phyloP scores from a whole-genome alignment of 2,888 invertebrate species.

The Metopia argyrocephala region DNA sequence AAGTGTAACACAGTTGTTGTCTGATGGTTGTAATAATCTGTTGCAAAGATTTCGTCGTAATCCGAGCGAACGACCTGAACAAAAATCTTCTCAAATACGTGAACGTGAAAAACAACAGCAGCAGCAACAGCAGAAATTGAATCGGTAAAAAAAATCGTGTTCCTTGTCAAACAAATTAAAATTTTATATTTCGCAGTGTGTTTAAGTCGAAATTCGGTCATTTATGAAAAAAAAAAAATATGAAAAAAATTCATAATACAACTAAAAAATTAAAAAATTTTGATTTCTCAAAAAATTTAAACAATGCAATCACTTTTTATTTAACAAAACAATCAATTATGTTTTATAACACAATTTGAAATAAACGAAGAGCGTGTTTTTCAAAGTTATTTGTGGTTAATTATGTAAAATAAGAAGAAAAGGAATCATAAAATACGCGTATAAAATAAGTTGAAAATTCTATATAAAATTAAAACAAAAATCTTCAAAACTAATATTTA shows the following conservation, averaged over 20 bases:
- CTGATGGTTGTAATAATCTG: constrained; percentile 91
- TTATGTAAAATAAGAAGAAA: constrained; percentile 63
- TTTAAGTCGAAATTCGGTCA: constrained; percentile 37
- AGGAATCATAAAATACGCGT: constrained; percentile 7
- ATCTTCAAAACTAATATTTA: too few relatives aligned
- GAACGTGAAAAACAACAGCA: constrained; percentile 56
- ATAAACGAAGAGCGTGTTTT: neutral
- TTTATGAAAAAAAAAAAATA: constrained; percentile 25
- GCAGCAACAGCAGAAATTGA: constrained; percentile 67
- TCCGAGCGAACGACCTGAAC: constrained; percentile 84
- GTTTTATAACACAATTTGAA: too few relatives aligned
- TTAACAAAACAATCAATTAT: too few relatives aligned
- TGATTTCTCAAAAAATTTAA: constrained; percentile 16
- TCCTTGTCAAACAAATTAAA: constrained; percentile 32
- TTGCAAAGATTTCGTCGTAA: constrained; percentile 89
- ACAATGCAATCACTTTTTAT: constrained; percentile 45
- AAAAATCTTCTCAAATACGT: constrained; percentile 55
- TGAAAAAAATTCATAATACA: constrained; percentile 35
- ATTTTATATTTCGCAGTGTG: constrained; percentile 25
- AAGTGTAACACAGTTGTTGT: constrained; percentile 91
- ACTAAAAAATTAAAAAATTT: neutral
- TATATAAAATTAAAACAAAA: neutral
- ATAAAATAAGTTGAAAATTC: neutral
- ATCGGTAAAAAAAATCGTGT: constrained; percentile 69
- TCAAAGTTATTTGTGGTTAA: constrained; percentile 56